These are phyloP conservation scores for Stegastes partitus DNA, from an alignment of 2,113 vertebrate species.

Conservation along the genomic window DNA sequence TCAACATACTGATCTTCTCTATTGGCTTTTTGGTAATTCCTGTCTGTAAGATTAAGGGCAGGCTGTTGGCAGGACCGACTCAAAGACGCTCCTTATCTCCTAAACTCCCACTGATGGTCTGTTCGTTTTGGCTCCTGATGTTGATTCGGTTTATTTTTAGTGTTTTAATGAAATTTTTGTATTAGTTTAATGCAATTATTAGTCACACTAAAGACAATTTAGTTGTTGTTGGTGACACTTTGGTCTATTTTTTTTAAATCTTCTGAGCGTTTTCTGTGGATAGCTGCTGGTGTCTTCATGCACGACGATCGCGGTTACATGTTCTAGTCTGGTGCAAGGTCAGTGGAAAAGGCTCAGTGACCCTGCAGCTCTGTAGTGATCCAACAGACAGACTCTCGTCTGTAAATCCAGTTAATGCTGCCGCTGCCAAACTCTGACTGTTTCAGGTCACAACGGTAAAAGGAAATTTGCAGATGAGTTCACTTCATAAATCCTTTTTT, in stretches of 20 bases:
- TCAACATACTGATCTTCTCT: conserved; percentile 20
- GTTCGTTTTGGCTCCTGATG: background rate
- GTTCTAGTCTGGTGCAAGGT: too few relatives aligned
- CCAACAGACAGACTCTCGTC: background rate
- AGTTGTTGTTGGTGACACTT: too few relatives aligned
- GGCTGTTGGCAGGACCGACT: conserved; percentile 23
- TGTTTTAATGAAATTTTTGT: background rate
- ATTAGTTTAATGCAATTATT: background rate
- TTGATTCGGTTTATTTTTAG: background rate
- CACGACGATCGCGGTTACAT: too few relatives aligned
- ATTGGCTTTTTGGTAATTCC: conserved; percentile 23
- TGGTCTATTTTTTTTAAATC: too few relatives aligned
- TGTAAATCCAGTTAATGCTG: background rate
- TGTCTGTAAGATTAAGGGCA: conserved; percentile 49
- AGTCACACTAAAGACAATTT: background rate
- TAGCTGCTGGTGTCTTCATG: too few relatives aligned
- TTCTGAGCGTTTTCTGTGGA: too few relatives aligned
- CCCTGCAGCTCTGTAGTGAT: background rate
- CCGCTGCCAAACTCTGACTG: background rate
- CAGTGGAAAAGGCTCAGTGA: too few relatives aligned
- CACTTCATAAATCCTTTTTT: background rate
- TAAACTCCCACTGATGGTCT: conserved; percentile 1
- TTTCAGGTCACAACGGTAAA: background rate
- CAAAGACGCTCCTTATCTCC: conserved; percentile 36
- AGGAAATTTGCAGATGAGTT: background rate